A percentile compares a stretch with the other conserved stretches of the same genome.
Conservation (phyloP, 2,888 invertebrate species). For the Epinotia bilunana region DNA sequence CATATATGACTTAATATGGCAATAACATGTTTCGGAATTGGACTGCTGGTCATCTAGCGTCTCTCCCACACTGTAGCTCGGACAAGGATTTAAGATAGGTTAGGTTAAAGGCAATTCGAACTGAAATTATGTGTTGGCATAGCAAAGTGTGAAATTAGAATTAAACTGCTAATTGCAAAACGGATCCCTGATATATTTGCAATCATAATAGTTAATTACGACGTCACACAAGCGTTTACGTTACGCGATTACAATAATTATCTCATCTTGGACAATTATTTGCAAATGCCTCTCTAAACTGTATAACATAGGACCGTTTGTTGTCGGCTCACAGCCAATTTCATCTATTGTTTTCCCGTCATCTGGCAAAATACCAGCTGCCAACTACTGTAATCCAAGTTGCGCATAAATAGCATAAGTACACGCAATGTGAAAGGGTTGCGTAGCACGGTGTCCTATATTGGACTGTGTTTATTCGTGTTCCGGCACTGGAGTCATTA, state of each 20-base stretch:
- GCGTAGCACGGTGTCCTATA: constrained; percentile 15
- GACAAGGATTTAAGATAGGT: background rate
- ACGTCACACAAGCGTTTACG: constrained; percentile 13
- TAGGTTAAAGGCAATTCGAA: background rate
- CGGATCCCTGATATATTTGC: background rate
- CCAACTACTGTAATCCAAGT: constrained; percentile 31
- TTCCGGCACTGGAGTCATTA: constrained; percentile 8
- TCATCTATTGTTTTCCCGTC: constrained; percentile 39
- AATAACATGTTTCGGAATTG: background rate
- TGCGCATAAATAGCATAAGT: constrained; percentile 28
- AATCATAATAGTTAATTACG: background rate
- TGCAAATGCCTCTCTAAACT: constrained; percentile 23
- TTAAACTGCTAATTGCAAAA: background rate
- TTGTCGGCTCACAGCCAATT: constrained; percentile 38
- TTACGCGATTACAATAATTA: constrained; percentile 29
- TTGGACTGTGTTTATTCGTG: background rate
- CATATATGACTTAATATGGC: background rate
- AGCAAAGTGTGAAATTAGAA: background rate
- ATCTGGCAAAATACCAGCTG: constrained; percentile 43
- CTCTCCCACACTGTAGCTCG: background rate
- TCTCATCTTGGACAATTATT: constrained; percentile 42
- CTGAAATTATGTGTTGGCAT: too few species aligned
- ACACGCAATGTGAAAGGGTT: constrained; percentile 26
- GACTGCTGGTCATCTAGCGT: too few species aligned
- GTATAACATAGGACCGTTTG: constrained; percentile 21